phyloP scores from a whole-genome alignment of 2,888 invertebrate species.

The Pseudococcus jackbeardsleyi region DNA sequence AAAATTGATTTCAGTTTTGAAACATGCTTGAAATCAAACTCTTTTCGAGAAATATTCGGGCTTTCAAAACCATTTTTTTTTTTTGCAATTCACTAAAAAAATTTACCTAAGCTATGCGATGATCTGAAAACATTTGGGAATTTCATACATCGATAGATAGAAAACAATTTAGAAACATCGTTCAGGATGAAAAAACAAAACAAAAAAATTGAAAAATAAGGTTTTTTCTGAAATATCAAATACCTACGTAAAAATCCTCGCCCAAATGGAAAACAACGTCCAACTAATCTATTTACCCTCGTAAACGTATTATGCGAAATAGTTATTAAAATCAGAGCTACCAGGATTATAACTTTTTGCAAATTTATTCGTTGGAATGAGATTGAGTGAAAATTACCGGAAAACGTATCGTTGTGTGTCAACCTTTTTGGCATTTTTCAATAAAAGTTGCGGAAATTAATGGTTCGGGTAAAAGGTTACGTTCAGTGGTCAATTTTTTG shows the following conservation, averaged over 20 bases:
- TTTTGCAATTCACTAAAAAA: neutral
- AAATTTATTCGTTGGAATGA: neutral
- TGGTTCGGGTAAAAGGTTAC: conserved; percentile 23
- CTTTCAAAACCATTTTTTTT: neutral
- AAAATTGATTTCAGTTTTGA: no score
- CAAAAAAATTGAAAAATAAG: neutral
- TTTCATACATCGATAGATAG: neutral
- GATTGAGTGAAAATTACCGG: conserved; percentile 37
- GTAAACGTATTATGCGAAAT: neutral
- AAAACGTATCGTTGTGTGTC: conserved; percentile 17
- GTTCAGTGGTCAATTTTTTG: conserved; percentile 17
- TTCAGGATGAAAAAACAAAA: neutral
- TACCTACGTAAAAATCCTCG: neutral
- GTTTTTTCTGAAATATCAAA: neutral
- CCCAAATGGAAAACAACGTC: neutral
- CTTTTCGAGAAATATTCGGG: neutral
- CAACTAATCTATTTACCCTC: neutral
- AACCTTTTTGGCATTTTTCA: conserved; percentile 41
- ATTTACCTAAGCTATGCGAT: neutral
- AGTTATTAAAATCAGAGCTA: neutral
- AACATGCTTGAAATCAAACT: no score
- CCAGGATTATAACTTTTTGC: conserved; percentile 27
- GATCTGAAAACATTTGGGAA: neutral
- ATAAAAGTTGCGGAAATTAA: conserved; percentile 32
- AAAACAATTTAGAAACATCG: neutral